Conservation (phyloP, 2,113 vertebrate genomes). For the Casuarius casuarius region DNA sequence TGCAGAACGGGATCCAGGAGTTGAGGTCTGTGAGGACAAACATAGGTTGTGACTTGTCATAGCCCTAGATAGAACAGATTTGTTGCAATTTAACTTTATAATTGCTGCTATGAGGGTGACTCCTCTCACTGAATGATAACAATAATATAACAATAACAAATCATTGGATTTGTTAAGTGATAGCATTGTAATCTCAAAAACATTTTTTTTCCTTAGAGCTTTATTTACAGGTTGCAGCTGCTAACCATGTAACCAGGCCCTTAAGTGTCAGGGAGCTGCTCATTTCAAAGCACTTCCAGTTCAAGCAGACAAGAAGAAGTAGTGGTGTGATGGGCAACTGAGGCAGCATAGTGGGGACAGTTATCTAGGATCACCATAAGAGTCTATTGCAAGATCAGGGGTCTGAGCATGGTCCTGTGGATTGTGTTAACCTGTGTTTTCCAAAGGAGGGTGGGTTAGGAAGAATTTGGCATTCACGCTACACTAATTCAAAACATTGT, state of each 20-base stretch:
- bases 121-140: background rate
- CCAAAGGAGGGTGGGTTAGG: background rate
- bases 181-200: background rate
- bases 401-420: background rate
- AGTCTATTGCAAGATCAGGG: background rate
- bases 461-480: background rate
- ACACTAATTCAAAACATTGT: background rate
- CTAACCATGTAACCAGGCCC: background rate
- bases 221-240: background rate
- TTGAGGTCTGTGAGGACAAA: background rate
- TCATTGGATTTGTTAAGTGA: background rate
- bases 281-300: background rate
- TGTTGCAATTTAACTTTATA: background rate
- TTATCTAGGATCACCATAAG: background rate
- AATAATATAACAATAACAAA: too few relatives aligned
- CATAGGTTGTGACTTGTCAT: background rate
- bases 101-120: background rate
- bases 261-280: background rate
- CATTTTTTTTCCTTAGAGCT: background rate
- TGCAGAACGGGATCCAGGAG: background rate
- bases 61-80: background rate
- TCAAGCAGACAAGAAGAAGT: background rate
- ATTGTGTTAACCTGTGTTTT: background rate
- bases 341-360: background rate
- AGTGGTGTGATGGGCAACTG: fast-evolving